A percentile compares a stretch with the other conserved stretches of the same genome.
Conservation (phyloP, 2,113 vertebrate species). For the Lagenorhynchus albirostris region DNA sequence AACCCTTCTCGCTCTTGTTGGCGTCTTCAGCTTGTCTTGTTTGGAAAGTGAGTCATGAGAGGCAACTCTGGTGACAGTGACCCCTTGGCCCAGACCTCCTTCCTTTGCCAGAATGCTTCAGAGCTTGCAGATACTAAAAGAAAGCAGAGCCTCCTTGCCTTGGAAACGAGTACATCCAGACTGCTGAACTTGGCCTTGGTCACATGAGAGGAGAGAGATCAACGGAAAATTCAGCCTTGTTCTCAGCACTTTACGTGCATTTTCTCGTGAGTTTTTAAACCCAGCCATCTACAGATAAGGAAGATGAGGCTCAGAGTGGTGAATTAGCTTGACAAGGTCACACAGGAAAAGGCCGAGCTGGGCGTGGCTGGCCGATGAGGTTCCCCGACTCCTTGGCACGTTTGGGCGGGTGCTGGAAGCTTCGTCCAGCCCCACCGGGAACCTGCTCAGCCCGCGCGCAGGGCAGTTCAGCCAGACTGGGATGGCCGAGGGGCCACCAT, state of each 20-base stretch:
- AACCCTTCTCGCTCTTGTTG: neutral
- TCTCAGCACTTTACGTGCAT: neutral
- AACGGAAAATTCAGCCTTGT: neutral
- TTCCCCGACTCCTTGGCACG: no score
- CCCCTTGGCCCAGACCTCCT: neutral
- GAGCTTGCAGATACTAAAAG: neutral
- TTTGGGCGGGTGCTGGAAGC: no score
- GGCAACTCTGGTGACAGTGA: neutral
- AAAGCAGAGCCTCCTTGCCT: neutral
- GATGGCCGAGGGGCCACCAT: no score
- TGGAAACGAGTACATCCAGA: neutral
- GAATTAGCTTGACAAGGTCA: neutral
- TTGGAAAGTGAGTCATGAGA: neutral
- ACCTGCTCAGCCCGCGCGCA: neutral
- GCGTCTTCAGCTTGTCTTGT: neutral
- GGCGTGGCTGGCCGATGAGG: neutral
- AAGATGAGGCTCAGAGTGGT: neutral
- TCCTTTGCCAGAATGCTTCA: neutral
- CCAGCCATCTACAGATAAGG: neutral
- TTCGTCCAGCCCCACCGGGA: neutral
- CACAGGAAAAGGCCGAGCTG: accelerated
- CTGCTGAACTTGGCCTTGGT: neutral
- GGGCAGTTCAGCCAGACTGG: neutral
- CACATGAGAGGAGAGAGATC: accelerated
- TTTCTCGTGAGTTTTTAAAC: neutral